These are phyloP conservation scores for Atrichornis clamosus DNA, from an alignment of 2,113 vertebrate species.

Conservation along the genomic window DNA sequence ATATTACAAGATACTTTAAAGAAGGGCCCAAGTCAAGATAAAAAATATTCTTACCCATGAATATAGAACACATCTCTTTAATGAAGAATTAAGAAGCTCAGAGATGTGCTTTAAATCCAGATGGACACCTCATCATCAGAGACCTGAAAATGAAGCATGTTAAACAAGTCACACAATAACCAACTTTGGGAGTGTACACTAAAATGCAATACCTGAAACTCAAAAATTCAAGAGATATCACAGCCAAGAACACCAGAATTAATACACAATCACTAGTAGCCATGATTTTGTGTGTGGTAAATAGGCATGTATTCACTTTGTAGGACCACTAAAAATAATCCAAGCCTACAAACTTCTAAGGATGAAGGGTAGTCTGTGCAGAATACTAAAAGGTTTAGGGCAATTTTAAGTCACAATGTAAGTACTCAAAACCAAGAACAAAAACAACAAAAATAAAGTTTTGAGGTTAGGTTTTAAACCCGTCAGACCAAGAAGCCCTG, in stretches of 20 bases:
- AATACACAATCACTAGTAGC: background rate
- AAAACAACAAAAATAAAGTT: background rate
- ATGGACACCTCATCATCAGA: constrained; percentile 18
- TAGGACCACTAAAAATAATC: background rate
- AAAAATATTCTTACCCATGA: constrained; percentile 42
- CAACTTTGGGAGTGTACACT: background rate
- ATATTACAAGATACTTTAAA: background rate
- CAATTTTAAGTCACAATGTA: background rate
- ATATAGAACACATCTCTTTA: constrained; percentile 46
- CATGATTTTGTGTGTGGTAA: background rate
- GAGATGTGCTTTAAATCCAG: constrained; percentile 13
- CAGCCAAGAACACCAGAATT: background rate
- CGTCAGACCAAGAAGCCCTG: background rate
- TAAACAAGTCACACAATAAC: background rate
- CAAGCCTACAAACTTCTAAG: background rate
- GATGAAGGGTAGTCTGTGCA: background rate
- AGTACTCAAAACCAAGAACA: background rate
- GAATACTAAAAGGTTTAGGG: background rate
- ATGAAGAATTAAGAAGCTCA: constrained; percentile 9
- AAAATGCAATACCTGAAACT: background rate
- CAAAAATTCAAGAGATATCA: background rate
- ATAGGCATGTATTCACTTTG: background rate
- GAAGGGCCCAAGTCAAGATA: background rate
- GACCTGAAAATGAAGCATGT: constrained; percentile 38
- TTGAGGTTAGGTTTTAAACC: background rate